Evolutionary conservation across 2,797 vertebrate genomes (phyloP), one percentile per base, ranked within the genome.

Genomic region (Gymnoscopelus microlampas): DNA sequence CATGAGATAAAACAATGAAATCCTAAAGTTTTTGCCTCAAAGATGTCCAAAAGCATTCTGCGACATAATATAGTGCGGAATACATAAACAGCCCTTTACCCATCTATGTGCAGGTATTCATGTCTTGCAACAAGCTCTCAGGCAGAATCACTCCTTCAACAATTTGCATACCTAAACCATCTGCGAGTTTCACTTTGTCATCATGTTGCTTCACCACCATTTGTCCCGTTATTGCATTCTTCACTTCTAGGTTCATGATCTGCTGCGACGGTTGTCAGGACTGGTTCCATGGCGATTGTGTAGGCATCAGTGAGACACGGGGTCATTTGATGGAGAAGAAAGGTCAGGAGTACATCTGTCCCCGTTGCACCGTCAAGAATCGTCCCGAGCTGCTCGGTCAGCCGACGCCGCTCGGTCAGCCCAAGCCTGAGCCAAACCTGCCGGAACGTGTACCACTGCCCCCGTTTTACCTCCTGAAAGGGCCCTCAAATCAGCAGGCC

Each of bases 211-310:
- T 72, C n/a, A 32, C 65, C 26, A 23, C 35, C 57, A 13, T 75
- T 59, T 63, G 6, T 60, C 71, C 50, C 9, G 12, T 12, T 39
- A 5, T 57, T 24, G 19, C 44, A 58, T 59, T 63, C 5, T 66
- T 9, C 66, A 71, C 66, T 15, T 71, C 15, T 87, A 99, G 98
- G 90, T 98, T 96, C 87, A 97, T 98, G 97, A 96, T 99, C 82
- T 95, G 95, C 89, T 99, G 97, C 79, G 95, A 97, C 84, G 90
- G 94, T 72, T 99, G 98, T 86, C 95, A 96, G 82, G 94, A 95
- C 13, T 97, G 96, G 96, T 97, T 97, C 82, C 97, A 99, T 14
- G 95, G 96, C 2, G 91, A 96, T 82, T 99, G 98, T 19, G 95
- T 97, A 19, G 96, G 96, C 82, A 94, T 97, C 82, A 94, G 93